A percentile compares a stretch with the other conserved stretches of the same genome.
Conservation (phyloP, 2,113 vertebrate genomes). For the Tyto alba region DNA sequence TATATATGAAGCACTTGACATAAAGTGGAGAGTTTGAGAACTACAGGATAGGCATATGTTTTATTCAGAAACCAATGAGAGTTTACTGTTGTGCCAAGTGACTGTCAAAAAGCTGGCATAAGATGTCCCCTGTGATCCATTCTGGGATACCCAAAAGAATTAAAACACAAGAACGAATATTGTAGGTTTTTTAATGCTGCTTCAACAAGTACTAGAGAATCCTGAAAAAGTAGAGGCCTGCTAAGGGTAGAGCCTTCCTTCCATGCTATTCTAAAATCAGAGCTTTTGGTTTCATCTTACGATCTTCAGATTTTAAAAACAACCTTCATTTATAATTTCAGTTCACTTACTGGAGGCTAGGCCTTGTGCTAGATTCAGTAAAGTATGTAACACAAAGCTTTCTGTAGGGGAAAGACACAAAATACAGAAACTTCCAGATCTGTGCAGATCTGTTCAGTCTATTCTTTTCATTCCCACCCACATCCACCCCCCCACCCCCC, state of each 20-base stretch:
- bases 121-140: neutral
- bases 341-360: neutral
- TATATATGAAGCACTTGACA: neutral
- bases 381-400: neutral
- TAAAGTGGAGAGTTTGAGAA: constrained; percentile 5
- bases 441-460: neutral
- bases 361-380: neutral
- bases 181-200: neutral
- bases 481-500: no score
- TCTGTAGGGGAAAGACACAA: neutral
- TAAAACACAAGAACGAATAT: neutral
- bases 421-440: neutral
- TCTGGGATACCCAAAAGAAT: neutral
- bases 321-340: neutral
- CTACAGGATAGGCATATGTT: neutral
- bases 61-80: constrained; percentile 42
- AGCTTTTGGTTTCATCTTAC: neutral
- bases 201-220: neutral
- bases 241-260: neutral
- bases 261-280: neutral
- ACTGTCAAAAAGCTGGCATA: constrained; percentile 27
- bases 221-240: neutral
- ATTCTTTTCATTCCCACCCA: no score
- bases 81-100: constrained; percentile 16
- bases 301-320: neutral